Base-by-base conservation (phyloP, 2,113 vertebrate genomes). In the Lynx canadensis region DNA sequence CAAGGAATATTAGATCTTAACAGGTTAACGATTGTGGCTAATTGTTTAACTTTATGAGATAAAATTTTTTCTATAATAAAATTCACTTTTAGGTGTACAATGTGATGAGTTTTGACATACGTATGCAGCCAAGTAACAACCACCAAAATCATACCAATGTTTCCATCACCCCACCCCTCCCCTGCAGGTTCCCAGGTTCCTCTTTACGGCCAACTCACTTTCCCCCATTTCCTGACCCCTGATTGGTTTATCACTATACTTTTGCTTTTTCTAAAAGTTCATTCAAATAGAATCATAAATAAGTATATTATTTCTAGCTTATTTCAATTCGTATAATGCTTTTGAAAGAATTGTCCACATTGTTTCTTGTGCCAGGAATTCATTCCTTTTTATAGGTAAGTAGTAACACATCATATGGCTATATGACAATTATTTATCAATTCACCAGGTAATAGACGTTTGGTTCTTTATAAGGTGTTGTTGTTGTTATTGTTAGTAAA, bases 61-160 rank as follows among this genome's bases (percentile, higher is more conserved):
- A 63, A 63, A 63, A 48, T 57, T 80, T 16, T 90, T 65, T 57
- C 57, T 57, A 10, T 15, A 68, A 57, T 76, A 85, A 85, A 86
- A 91, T 78, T 80, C 4, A 60, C 60, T 83, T 93, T 82, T 31
- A 71, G 31, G 18, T 81, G 23, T 71, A 85, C 2, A 84, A 71
- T 81, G 45, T 66, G n/a, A 87, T 80, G 41, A 91, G 1, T 74
- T 92, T 90, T 90, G n/a, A 84, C 76, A 88, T 89, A 82, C n/a
- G 3, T 33, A 45, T n/a, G 63, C 10, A n/a, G 10, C 66, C n/a
- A 33, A n/a, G 1, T 80, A 68, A 95, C n/a, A 36, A 87, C 19
- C 65, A 80, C n/a, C 7, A 79, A 76, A 90, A 66, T 90, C 52
- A 84, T 69, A 83, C 18, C 45, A 66, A 90, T 6, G 18, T 31